Evolutionary conservation across 2,797 vertebrate genomes (phyloP), one percentile per base, ranked within the genome.

Genomic region (Enteromius viviparus): DNA sequence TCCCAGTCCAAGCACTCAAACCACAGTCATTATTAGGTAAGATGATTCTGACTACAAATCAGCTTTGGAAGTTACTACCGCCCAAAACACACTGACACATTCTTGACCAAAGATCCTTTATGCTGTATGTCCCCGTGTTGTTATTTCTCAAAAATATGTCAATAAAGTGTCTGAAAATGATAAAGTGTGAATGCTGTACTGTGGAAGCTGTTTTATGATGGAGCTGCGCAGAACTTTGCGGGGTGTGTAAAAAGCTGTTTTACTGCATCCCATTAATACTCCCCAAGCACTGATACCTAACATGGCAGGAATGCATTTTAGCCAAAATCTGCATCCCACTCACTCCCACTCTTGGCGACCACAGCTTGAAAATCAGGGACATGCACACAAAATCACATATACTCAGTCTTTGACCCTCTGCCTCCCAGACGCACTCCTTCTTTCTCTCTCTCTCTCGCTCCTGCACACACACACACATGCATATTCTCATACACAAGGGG

Each of bases 281-380:
- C 91, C 90, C 91, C 75, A 8, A 86, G 88, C 85, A 87, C 86
- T 51, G 85, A 91, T 87, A 89, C 84, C 84, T 89, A 87, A 92
- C 87, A 91, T 87, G 87, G 89, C 89, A 88, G 89, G 88, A 93
- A 93, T 92, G 90, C 88, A 87, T 17, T 87, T 68, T 82, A 85
- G 82, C 88, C 90, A 92, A 92, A 90, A 89, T 89, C 89, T 85
- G 76, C 89, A 90, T 92, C 91, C 90, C 89, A 88, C 84, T 88
- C 74, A 87, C 91, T 91, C 91, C 90, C 89, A 88, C 83, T 42
- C 80, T 89, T 91, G 87, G 90, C 91, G 81, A 84, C 85, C 82
- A 85, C 88, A 85, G 74, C 85, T 82, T 84, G 76, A 84, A 84
- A n/a, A 40, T 87, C 86, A 82, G 78, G 80, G 81, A 68, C 75